Base-by-base conservation (phyloP, 2,888 invertebrate genomes). In the Subacronicta megacephala region DNA sequence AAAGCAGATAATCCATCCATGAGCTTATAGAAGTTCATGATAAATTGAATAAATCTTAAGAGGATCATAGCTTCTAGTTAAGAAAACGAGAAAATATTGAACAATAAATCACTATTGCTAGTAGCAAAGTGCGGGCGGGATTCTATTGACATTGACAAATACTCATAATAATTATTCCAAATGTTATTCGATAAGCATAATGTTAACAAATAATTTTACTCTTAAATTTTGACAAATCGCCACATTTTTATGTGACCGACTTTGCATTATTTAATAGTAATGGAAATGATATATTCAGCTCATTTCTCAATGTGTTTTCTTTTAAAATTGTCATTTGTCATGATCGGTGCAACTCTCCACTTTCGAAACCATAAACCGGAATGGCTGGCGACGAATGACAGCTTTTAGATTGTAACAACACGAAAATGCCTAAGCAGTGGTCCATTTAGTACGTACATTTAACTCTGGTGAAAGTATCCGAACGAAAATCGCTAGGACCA, bases 361-460 rank as follows among this genome's bases (percentile, higher is more conserved):
- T 90, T 90, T 90, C 90, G 81, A 89, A 89, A 89, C 72, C 78
- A 73, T 75, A 77, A 84, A 86, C 87, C 85, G 84, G 89, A 81
- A 83, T 87, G 76, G 74, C 59, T 35, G 56, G 69, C 71, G 68
- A 80, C 72, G 66, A 79, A 79, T 81, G 82, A 82, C 80, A 77
- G 72, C 71, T 67, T 65, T 74, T 72, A 77, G 55, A 66, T 57
- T 61, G 57, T 71, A 61, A 64, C 65, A 73, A 57, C 69, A 65
- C 66, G 59, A 68, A 78, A 75, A 66, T 58, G 33, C 61, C 59
- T 57, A 63, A 38, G 54, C 47, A 56, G 57, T 41, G 46, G 56
- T 53, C 62, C 63, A 51, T 71, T 67, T 53, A 61, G 71, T 63
- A 70, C 45, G 49, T 43, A 41, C 49, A 43, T 47, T 41, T 50